A percentile compares a stretch with the other conserved stretches of the same genome.
Evolutionary conservation across 2,113 vertebrate genomes (phyloP).

Genomic region (Sceloporus undulatus): DNA sequence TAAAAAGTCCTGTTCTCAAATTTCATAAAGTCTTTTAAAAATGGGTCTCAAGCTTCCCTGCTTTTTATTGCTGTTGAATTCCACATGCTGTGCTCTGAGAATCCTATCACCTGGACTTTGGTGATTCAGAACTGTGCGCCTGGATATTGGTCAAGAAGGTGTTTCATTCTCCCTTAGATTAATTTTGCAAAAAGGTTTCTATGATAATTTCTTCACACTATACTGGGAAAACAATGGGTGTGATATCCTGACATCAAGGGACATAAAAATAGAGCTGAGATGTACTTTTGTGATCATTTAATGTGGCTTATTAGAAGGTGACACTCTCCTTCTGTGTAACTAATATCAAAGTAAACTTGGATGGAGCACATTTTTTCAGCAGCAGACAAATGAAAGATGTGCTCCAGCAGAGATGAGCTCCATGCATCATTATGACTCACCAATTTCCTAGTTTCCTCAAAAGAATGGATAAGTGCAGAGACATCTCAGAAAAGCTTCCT

Average conservation of each 20-base stretch:
- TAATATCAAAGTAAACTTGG: constrained; percentile 57
- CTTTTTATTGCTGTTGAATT: neutral
- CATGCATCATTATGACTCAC: constrained; percentile 30
- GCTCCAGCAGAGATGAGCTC: constrained; percentile 35
- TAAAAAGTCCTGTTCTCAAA: neutral
- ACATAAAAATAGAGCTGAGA: constrained; percentile 32
- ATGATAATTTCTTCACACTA: rapidly evolving
- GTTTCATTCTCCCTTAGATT: constrained; percentile 9
- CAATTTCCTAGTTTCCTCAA: constrained; percentile 24
- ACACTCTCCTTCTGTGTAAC: constrained; percentile 41
- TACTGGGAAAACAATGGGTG: constrained; percentile 7
- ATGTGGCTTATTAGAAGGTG: constrained; percentile 12
- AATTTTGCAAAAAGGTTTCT: constrained; percentile 16
- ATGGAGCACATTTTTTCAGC: constrained; percentile 50
- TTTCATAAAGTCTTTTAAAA: constrained; percentile 1
- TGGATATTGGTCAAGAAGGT: neutral
- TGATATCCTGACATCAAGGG: neutral
- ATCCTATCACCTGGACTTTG: neutral
- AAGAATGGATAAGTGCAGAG: constrained; percentile 25
- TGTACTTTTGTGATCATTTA: constrained; percentile 36
- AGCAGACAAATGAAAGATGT: constrained; percentile 43
- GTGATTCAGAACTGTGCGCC: neutral
- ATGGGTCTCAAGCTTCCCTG: neutral
- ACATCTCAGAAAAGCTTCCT: constrained; percentile 1
- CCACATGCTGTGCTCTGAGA: constrained; percentile 1